Conservation (phyloP, 2,113 vertebrate species). For the Boulengeromyrus knoepffleri region DNA sequence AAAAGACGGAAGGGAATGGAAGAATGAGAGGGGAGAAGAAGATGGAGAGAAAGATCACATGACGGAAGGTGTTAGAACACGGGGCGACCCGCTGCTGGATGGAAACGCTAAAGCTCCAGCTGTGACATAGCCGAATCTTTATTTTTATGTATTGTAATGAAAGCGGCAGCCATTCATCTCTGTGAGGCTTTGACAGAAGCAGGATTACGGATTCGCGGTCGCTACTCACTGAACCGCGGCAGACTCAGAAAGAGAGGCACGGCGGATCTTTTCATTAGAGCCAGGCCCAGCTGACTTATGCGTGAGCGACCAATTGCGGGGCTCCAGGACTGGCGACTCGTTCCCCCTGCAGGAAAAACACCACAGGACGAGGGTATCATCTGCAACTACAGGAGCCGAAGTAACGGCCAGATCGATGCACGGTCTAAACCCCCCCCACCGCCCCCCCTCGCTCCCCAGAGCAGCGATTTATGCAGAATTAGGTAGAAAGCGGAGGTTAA, state of each 20-base stretch:
- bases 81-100: background rate
- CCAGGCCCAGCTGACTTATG: slow-evolving; percentile 14
- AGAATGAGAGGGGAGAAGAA: background rate
- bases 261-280: slow-evolving; percentile 6
- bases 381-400: slow-evolving; percentile 25
- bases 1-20: background rate
- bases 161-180: background rate
- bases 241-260: background rate
- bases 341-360: slow-evolving; percentile 20
- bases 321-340: slow-evolving; percentile 30
- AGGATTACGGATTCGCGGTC: slow-evolving; percentile 6
- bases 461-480: slow-evolving; percentile 31
- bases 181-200: background rate
- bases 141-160: slow-evolving; percentile 7
- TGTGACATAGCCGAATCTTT: background rate
- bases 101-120: background rate
- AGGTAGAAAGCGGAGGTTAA: slow-evolving; percentile 10
- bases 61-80: background rate
- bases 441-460: background rate
- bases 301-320: slow-evolving; percentile 12
- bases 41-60: background rate
- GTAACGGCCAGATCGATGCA: slow-evolving; percentile 16
- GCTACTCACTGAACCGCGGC: slow-evolving; percentile 1
- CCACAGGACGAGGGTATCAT: slow-evolving; percentile 21
- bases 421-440: slow-evolving; percentile 17